These are phyloP conservation scores for Diploptera punctata DNA, from an alignment of 2,888 invertebrate genomes.

Conservation along the genomic window DNA sequence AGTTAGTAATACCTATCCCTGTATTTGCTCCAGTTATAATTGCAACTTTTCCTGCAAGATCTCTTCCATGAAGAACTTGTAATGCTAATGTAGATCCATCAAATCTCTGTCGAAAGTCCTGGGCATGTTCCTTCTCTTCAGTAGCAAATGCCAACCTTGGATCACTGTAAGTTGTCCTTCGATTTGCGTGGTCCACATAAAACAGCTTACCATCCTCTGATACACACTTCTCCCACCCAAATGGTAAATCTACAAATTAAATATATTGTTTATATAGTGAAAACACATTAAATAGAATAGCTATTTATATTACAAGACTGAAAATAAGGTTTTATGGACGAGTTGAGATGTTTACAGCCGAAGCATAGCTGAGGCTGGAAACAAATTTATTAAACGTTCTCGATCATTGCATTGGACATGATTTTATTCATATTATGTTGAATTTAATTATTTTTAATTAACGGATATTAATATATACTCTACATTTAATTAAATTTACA, in stretches of 20 bases:
- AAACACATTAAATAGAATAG: too few relatives aligned
- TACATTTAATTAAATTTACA: too few relatives aligned
- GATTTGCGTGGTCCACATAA: constrained; percentile 79
- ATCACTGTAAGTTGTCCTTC: constrained; percentile 85
- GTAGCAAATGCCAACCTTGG: constrained; percentile 91
- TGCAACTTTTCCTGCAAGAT: constrained; percentile 83
- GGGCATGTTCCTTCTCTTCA: constrained; percentile 76
- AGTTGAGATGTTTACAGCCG: not conserved
- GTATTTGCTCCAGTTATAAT: constrained; percentile 90
- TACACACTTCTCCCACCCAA: constrained; percentile 85
- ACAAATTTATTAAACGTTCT: too few relatives aligned
- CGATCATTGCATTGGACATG: too few relatives aligned
- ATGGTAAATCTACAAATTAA: constrained; percentile 70
- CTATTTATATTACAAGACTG: too few relatives aligned
- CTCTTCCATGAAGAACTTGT: constrained; percentile 85
- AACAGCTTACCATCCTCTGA: constrained; percentile 76
- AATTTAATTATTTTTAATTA: too few relatives aligned
- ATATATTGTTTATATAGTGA: too few relatives aligned
- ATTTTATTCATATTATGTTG: too few relatives aligned
- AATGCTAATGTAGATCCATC: constrained; percentile 86
- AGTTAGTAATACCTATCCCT: constrained; percentile 84
- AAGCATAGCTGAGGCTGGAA: too few relatives aligned
- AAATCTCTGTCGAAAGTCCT: constrained; percentile 83
- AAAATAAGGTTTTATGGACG: too few relatives aligned
- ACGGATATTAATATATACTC: too few relatives aligned